phyloP scores from a whole-genome alignment of 92 coral and sea anemone species.

The Anthopleura xanthogrammica region DNA sequence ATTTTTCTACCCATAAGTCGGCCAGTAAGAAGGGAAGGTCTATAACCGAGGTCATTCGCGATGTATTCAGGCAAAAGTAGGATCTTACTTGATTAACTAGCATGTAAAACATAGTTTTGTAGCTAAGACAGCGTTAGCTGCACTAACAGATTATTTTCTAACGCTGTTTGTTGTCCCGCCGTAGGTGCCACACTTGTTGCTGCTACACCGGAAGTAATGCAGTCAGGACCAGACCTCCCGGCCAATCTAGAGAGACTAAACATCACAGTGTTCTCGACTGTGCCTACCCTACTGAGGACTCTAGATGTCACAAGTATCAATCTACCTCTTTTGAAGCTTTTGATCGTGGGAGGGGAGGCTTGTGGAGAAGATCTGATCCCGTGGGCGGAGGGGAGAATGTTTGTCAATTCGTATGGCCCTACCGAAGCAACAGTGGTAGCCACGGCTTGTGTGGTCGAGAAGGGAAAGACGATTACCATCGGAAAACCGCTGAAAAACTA shows the following conservation, averaged over 20 bases:
- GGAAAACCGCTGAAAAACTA: slow-evolving; percentile 21
- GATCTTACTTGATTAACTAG: too few species aligned
- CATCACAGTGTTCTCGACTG: slow-evolving; percentile 29
- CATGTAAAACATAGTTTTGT: too few species aligned
- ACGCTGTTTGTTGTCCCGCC: neutral
- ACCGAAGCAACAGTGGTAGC: slow-evolving; percentile 28
- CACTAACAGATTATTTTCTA: too few species aligned
- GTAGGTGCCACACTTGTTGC: slow-evolving; percentile 20
- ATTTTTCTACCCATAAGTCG: too few species aligned
- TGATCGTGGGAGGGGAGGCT: slow-evolving; percentile 25
- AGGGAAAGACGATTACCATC: slow-evolving; percentile 16
- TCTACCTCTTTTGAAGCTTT: slow-evolving; percentile 7
- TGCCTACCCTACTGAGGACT: slow-evolving; percentile 30
- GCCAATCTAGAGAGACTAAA: neutral
- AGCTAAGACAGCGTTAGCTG: too few species aligned
- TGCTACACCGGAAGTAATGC: slow-evolving; percentile 9
- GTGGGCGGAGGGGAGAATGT: slow-evolving; percentile 25
- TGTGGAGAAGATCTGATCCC: slow-evolving; percentile 22
- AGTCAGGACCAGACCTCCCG: slow-evolving; percentile 29
- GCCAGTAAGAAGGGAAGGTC: too few species aligned
- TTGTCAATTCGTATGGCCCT: slow-evolving; percentile 25
- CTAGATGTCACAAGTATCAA: slow-evolving; percentile 1
- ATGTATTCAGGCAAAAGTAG: too few species aligned
- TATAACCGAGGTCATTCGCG: too few species aligned
- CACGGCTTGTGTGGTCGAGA: slow-evolving; percentile 13